These are phyloP conservation scores for Euschistus heros DNA, from an alignment of 1,140 invertebrate genomes.

Conservation along the genomic window DNA sequence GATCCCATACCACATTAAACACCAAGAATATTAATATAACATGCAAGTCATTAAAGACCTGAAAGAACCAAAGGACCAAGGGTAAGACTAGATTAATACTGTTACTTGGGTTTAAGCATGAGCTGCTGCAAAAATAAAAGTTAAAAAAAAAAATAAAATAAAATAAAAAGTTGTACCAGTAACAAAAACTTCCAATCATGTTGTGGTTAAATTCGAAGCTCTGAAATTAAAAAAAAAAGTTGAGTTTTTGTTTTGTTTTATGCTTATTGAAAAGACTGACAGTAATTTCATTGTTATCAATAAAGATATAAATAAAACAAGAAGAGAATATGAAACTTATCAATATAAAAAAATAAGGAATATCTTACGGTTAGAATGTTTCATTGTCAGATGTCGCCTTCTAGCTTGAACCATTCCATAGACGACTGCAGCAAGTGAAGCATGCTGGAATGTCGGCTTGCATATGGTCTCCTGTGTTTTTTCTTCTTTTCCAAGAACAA, in stretches of 20 bases:
- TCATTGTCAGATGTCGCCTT: conserved; percentile 35
- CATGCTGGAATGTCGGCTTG: conserved; percentile 59
- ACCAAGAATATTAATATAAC: no score
- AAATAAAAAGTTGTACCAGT: conserved; percentile 4
- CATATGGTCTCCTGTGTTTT: conserved; percentile 40
- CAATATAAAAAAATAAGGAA: conserved; percentile 11
- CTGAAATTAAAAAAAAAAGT: conserved; percentile 20
- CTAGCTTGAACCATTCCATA: conserved; percentile 73
- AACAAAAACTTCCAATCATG: conserved; percentile 5
- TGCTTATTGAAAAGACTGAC: background rate
- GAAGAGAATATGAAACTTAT: background rate
- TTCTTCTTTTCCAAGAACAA: conserved; percentile 49
- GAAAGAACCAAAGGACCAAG: no score
- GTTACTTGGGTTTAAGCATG: no score
- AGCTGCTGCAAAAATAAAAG: background rate
- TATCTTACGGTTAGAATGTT: conserved; percentile 29
- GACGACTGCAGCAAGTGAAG: conserved; percentile 72
- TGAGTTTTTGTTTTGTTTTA: background rate
- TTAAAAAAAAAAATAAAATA: background rate
- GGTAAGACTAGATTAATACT: no score
- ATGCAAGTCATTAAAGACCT: no score
- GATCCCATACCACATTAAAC: no score
- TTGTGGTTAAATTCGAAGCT: conserved; percentile 16
- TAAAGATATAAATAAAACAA: conserved; percentile 3
- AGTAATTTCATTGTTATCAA: conserved; percentile 10